These are phyloP conservation scores for Dasyprocta punctata DNA, from an alignment of 2,113 vertebrate genomes.

Conservation along the genomic window DNA sequence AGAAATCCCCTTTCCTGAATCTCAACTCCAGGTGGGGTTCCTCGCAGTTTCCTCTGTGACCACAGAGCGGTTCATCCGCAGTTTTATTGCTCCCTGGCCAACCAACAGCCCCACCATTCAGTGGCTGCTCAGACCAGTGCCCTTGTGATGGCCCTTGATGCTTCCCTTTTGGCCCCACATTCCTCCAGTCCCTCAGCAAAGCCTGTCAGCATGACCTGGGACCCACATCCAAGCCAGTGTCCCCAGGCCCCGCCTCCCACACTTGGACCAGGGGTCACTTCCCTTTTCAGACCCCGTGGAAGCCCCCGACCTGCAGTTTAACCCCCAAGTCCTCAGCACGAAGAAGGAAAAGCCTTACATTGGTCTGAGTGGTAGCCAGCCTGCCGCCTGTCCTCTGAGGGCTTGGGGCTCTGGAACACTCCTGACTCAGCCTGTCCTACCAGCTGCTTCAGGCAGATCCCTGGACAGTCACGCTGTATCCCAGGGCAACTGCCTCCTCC, in stretches of 20 bases:
- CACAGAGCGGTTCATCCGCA: background rate
- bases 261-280: background rate
- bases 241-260: rapidly evolving
- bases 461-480: rapidly evolving
- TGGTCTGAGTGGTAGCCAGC: background rate
- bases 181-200: background rate
- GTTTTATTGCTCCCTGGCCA: background rate
- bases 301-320: background rate
- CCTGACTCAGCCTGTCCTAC: background rate
- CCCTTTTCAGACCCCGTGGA: background rate
- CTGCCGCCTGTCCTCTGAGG: background rate
- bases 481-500: rapidly evolving
- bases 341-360: background rate
- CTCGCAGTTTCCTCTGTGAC: background rate
- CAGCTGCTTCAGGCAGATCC: background rate
- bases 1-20: background rate
- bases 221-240: background rate
- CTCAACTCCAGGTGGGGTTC: background rate
- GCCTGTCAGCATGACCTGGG: background rate
- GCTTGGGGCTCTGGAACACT: rapidly evolving
- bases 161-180: background rate
- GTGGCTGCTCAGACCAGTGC: background rate
- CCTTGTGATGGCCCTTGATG: background rate
- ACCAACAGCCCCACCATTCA: background rate
- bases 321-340: rapidly evolving